Evolutionary conservation across 2,113 vertebrate genomes (phyloP).

Genomic region (Syrmaticus mikado): DNA sequence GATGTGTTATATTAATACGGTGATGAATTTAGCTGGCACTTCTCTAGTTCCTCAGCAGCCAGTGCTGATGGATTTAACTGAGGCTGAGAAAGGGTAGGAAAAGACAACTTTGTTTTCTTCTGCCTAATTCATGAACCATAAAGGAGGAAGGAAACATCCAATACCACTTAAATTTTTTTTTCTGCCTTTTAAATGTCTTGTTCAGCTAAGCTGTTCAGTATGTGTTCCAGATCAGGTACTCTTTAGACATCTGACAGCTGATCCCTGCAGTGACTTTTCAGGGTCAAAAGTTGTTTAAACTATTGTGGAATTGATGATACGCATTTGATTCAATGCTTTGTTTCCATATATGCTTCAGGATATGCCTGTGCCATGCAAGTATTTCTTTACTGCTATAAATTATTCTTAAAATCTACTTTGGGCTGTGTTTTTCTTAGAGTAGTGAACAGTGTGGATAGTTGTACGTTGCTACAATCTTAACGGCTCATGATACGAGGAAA

Average conservation of each 20-base stretch:
- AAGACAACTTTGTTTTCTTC: not conserved
- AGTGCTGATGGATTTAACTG: not conserved
- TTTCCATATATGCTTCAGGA: not conserved
- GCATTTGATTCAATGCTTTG: not conserved
- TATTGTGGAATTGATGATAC: not conserved
- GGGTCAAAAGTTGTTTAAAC: not conserved
- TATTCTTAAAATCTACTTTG: not conserved
- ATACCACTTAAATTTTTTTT: not conserved
- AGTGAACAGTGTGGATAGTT: not conserved
- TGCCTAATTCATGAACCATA: not conserved
- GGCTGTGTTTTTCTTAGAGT: not conserved
- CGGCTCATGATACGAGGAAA: not conserved
- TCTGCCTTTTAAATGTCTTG: not conserved
- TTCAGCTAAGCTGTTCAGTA: not conserved
- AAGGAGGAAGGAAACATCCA: not conserved
- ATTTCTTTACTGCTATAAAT: not conserved
- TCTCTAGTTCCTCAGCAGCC: not conserved
- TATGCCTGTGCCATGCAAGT: not conserved
- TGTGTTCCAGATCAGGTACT: not conserved
- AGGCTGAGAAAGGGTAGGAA: not conserved
- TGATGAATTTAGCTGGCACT: not conserved
- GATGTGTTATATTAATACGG: not conserved
- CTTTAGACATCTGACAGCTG: not conserved
- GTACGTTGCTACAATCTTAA: not conserved
- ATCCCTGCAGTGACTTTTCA: not conserved